Base-by-base conservation (phyloP, 2,888 invertebrate species). In the Azorinus chamasolen region DNA sequence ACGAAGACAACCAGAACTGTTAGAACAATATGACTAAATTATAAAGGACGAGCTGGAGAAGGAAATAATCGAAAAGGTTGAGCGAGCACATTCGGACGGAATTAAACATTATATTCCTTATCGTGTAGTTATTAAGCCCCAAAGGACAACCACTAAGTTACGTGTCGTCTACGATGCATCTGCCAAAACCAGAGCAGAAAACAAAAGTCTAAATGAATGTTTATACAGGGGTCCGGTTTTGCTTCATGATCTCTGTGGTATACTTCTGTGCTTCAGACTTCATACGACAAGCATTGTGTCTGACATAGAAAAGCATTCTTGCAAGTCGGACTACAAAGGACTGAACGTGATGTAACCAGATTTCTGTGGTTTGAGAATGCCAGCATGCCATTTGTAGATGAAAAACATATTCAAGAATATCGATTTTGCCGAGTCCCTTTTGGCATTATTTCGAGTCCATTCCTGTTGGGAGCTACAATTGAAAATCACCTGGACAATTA, bases 151-250 rank as follows among this genome's bases (percentile, higher is more conserved):
- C 5, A 66, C 66, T 12, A 59, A 68, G 41, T 16, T 68, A n/a
- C 39, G 68, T 16, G 59, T 68, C 2, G 68, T 68, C 5, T 65
- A 55, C 27, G 65, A 65, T 37, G 65, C 65, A 16, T 65, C 65
- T 10, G 55, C 55, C 5, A 68, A 68, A 57, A 48, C 48, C 1
- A 59, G 39, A 41, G 24, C 27, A 18, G 51, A 58, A 27, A 50
- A 58, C 32, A 59, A 58, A 25, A 68, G 68, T 39, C 22, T 68
- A 27, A 68, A 58, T 41, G 68, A 68, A 24, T 51, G 68, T 27
- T 25, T 68, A 5, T 59, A 59, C 43, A 48, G 50, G 41, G 68
- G 68, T 25, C 68, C 58, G 6, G 68, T 68, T 8, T 16, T 68
- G 14, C 51, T 68, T 2, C 57, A 51, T 8, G 68, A 68, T 41